These are phyloP conservation scores for Cephus pulcher DNA, from an alignment of 2,888 invertebrate genomes.

Conservation along the genomic window DNA sequence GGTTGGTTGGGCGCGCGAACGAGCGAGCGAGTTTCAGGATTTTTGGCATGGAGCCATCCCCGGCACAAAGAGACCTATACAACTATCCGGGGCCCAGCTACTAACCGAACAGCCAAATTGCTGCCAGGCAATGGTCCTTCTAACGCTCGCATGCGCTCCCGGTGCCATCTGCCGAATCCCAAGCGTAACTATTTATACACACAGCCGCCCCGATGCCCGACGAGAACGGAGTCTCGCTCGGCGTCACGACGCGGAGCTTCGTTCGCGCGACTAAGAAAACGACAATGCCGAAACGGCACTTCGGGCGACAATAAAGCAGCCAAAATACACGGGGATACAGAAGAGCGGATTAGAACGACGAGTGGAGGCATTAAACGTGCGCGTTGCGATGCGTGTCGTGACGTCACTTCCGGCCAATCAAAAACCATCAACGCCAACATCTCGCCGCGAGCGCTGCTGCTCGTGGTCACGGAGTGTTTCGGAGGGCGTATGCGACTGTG, in stretches of 20 bases:
- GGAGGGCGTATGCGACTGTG: neutral
- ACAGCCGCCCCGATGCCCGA: neutral
- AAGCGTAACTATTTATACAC: neutral
- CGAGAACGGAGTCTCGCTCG: neutral
- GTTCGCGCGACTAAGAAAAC: neutral
- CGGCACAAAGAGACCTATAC: conserved; percentile 46
- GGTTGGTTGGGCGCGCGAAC: conserved; percentile 34
- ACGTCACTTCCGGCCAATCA: conserved; percentile 66
- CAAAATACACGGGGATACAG: neutral
- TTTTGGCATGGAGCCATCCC: conserved; percentile 58
- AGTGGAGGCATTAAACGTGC: conserved; percentile 21
- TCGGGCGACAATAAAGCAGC: neutral
- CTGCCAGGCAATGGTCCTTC: conserved; percentile 13
- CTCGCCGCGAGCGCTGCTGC: conserved; percentile 12
- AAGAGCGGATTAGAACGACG: neutral
- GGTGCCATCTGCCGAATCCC: neutral
- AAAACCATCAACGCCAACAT: conserved; percentile 59
- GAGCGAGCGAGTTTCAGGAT: conserved; percentile 44
- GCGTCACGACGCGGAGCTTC: neutral
- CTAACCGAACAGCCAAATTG: conserved; percentile 27
- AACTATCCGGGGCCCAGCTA: conserved; percentile 7
- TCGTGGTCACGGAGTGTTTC: neutral
- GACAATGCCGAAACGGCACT: neutral
- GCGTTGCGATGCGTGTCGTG: conserved; percentile 55
- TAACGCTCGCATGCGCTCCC: neutral